Conservation (phyloP, 2,888 invertebrate species). For the Parascotia fuliginaria region DNA sequence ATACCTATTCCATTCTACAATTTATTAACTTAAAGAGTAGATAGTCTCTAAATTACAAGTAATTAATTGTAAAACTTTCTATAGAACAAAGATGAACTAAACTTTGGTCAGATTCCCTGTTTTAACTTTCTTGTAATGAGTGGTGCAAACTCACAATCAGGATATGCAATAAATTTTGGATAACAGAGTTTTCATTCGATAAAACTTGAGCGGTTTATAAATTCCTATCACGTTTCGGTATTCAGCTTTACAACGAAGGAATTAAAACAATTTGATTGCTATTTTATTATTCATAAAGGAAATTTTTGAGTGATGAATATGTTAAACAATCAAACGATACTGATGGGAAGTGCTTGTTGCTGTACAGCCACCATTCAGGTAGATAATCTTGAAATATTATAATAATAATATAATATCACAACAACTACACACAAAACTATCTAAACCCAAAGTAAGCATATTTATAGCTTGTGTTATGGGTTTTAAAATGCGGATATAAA, state of each 20-base stretch:
- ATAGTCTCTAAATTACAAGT: constrained; percentile 37
- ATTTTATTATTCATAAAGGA: background rate
- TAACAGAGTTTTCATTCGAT: background rate
- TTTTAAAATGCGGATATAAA: no score
- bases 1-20: no score
- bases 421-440: no score
- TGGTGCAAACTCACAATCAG: constrained; percentile 21
- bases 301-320: background rate
- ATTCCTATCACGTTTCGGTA: background rate
- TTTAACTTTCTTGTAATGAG: constrained; percentile 34
- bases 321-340: no score
- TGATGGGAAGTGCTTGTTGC: no score
- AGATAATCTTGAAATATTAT: no score
- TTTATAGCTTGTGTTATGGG: no score
- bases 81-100: constrained; percentile 34
- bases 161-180: constrained; percentile 29
- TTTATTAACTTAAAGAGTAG: constrained; percentile 22
- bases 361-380: no score
- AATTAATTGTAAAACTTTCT: constrained; percentile 35
- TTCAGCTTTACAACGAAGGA: background rate
- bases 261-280: background rate
- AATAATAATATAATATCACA: no score
- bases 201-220: background rate
- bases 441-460: no score
- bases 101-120: constrained; percentile 32